These are phyloP conservation scores for Ceramica pisi DNA, from an alignment of 2,888 invertebrate genomes.

Conservation along the genomic window DNA sequence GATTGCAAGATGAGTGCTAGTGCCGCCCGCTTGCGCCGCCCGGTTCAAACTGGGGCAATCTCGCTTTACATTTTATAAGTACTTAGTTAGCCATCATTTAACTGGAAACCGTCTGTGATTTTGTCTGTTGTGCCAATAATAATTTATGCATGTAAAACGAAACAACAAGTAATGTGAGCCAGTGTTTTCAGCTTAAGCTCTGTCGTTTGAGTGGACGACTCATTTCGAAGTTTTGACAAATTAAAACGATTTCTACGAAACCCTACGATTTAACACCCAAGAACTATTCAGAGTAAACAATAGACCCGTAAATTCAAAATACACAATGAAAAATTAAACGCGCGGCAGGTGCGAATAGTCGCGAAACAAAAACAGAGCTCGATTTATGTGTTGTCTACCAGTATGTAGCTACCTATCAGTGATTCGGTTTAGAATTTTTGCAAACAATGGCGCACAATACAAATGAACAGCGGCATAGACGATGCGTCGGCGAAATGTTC, in stretches of 20 bases:
- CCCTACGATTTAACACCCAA: constrained; percentile 4
- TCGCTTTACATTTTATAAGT: constrained; percentile 63
- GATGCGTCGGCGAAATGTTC: constrained; percentile 64
- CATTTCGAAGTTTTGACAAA: constrained; percentile 13
- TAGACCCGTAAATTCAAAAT: constrained; percentile 53
- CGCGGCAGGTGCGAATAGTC: constrained; percentile 72
- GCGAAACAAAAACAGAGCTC: constrained; percentile 69
- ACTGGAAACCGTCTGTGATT: constrained; percentile 42
- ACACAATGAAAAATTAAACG: constrained; percentile 68
- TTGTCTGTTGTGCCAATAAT: constrained; percentile 33
- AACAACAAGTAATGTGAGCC: constrained; percentile 4
- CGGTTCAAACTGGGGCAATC: constrained; percentile 74
- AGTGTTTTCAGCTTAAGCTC: constrained; percentile 13
- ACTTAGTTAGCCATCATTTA: constrained; percentile 58
- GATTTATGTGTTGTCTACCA: constrained; percentile 71
- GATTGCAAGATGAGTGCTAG: constrained; percentile 87
- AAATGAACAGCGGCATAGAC: constrained; percentile 65
- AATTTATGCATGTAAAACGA: constrained; percentile 33
- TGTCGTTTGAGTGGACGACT: not conserved
- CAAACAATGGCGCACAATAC: constrained; percentile 70
- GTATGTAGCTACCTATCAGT: constrained; percentile 65
- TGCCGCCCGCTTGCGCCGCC: constrained; percentile 64
- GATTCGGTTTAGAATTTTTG: constrained; percentile 73
- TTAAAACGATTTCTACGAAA: not conserved
- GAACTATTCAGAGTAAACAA: constrained; percentile 48